Percentiles rank a stretch among this genome's conserved stretches.
phyloP scores from a whole-genome alignment of 2,888 invertebrate species.

The Xestia c-nigrum region DNA sequence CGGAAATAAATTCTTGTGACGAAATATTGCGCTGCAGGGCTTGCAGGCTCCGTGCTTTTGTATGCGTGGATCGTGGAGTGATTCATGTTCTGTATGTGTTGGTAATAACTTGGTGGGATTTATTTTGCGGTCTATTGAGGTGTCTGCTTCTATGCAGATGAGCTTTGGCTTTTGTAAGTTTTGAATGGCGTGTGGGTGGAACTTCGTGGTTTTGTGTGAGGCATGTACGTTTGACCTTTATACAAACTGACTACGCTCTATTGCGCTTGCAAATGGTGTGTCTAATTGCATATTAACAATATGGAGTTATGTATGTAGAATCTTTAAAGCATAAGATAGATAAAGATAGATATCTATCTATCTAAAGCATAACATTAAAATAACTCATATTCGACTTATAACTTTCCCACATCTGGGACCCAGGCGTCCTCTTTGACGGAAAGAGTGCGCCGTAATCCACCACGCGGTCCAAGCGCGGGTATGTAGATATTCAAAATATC shows the following conservation, averaged over 20 bases:
- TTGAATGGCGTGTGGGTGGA: constrained; percentile 33
- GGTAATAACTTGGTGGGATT: constrained; percentile 63
- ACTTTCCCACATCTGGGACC: neutral
- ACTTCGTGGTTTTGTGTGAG: constrained; percentile 21
- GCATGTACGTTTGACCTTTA: constrained; percentile 26
- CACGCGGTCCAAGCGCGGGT: neutral
- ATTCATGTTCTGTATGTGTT: constrained; percentile 60
- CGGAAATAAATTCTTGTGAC: constrained; percentile 76
- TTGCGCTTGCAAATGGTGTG: neutral
- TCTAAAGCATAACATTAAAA: neutral
- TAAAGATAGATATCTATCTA: no score
- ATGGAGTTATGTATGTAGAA: neutral
- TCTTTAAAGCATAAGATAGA: neutral
- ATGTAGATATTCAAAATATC: neutral
- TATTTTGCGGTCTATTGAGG: constrained; percentile 69
- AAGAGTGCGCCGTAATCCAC: neutral
- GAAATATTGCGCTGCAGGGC: constrained; percentile 73
- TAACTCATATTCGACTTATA: neutral
- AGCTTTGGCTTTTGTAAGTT: constrained; percentile 46
- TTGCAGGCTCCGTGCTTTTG: constrained; percentile 68
- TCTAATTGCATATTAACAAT: neutral
- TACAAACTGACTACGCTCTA: neutral
- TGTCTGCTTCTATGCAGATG: constrained; percentile 48
- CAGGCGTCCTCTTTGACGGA: neutral
- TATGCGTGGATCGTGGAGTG: constrained; percentile 62